Evolutionary conservation across 2,888 invertebrate species (phyloP).

Genomic region (Campoplex nolae): DNA sequence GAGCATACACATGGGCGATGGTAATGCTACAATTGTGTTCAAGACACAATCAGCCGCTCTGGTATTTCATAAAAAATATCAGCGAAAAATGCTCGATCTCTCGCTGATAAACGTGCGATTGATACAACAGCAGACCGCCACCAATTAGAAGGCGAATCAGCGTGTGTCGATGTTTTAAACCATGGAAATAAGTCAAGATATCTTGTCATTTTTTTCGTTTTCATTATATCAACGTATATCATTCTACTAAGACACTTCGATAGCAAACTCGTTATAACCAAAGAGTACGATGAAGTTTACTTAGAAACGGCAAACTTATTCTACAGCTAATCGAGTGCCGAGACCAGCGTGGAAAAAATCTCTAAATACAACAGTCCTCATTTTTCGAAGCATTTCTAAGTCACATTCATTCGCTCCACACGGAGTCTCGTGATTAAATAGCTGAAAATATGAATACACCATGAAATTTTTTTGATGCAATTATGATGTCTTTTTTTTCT

Average conservation of each 20-base stretch:
- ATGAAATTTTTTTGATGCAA: slow-evolving; percentile 21
- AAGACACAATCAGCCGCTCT: slow-evolving; percentile 86
- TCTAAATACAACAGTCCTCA: slow-evolving; percentile 1
- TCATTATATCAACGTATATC: not conserved
- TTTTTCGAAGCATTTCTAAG: slow-evolving; percentile 48
- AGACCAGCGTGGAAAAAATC: not conserved
- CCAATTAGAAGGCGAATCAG: slow-evolving; percentile 49
- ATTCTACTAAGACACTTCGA: not conserved
- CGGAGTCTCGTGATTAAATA: slow-evolving; percentile 15
- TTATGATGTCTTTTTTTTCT: slow-evolving; percentile 4
- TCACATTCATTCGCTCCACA: slow-evolving; percentile 19
- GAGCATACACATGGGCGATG: slow-evolving; percentile 82
- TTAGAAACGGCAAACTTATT: not conserved
- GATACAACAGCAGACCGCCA: slow-evolving; percentile 76
- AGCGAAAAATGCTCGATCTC: slow-evolving; percentile 86
- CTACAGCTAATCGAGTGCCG: slow-evolving; percentile 13
- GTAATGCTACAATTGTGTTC: slow-evolving; percentile 85
- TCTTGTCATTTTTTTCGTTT: slow-evolving; percentile 19
- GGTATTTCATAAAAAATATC: slow-evolving; percentile 86
- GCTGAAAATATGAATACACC: slow-evolving; percentile 59
- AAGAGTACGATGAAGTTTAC: slow-evolving; percentile 1
- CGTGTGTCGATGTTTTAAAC: not conserved
- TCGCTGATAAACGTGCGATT: slow-evolving; percentile 86
- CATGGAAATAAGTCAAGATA: slow-evolving; percentile 10
- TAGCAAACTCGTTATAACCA: slow-evolving; percentile 23